Conservation (phyloP, 1,140 invertebrate genomes). For the Cecropterus lyciades region DNA sequence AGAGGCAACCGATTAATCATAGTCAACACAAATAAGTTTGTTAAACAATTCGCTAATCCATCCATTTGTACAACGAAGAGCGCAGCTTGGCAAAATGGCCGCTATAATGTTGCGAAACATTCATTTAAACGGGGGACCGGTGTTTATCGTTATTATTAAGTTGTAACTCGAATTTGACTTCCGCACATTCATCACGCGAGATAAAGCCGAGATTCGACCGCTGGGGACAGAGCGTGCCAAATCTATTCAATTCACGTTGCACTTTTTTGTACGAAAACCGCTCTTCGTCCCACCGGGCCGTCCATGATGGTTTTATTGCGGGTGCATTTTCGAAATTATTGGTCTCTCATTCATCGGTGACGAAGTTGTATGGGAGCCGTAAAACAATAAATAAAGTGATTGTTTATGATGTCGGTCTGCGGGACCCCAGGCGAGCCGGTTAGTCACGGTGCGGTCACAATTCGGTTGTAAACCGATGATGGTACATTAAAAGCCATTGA, state of each 20-base stretch:
- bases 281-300: conserved; percentile 40
- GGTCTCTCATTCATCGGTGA: conserved; percentile 53
- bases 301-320: conserved; percentile 76
- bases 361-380: conserved; percentile 73
- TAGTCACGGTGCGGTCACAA: conserved; percentile 55
- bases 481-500: conserved; percentile 59
- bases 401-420: conserved; percentile 61
- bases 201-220: conserved; percentile 51
- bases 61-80: conserved; percentile 52
- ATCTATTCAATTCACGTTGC: conserved; percentile 72
- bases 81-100: conserved; percentile 66
- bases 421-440: conserved; percentile 62
- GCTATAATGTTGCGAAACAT: conserved; percentile 73
- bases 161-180: conserved; percentile 69
- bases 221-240: conserved; percentile 66
- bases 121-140: conserved; percentile 68
- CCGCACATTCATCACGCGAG: conserved; percentile 68
- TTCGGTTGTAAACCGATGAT: conserved; percentile 62
- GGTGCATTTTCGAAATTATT: conserved; percentile 69
- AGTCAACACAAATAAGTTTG: conserved; percentile 63
- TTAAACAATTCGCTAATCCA: conserved; percentile 68
- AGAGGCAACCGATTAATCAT: conserved; percentile 54
- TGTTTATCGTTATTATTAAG: conserved; percentile 80
- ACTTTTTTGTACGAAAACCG: conserved; percentile 55
- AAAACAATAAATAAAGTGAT: conserved; percentile 79